Conservation (phyloP, 2,113 vertebrate genomes). For the Potamarius usumacintae region DNA sequence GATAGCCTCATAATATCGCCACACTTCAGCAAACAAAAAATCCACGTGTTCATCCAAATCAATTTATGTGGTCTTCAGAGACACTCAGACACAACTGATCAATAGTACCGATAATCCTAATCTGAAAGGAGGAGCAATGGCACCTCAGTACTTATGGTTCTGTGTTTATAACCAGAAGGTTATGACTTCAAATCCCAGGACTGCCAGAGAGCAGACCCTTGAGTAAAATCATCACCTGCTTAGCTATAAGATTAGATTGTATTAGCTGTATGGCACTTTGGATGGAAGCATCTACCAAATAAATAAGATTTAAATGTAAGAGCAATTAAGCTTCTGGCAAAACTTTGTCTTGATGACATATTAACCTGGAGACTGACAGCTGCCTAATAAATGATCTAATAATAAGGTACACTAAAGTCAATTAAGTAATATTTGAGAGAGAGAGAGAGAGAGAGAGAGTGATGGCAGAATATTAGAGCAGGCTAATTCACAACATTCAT, state of each 20-base stretch:
- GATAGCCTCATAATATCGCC: slow-evolving; percentile 49
- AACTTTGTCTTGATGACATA: neutral
- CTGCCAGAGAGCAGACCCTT: neutral
- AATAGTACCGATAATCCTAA: slow-evolving; percentile 60
- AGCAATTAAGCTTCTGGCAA: neutral
- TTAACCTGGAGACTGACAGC: neutral
- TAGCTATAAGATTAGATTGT: neutral
- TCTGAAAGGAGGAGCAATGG: slow-evolving; percentile 48
- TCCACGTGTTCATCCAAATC: slow-evolving; percentile 59
- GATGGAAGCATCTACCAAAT: neutral
- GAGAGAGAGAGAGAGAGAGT: neutral
- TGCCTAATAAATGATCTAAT: neutral
- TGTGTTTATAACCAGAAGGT: neutral
- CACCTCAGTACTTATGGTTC: slow-evolving; percentile 14
- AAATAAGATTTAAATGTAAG: neutral
- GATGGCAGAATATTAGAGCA: neutral
- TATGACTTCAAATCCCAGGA: neutral
- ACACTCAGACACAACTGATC: slow-evolving; percentile 56
- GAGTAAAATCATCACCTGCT: neutral
- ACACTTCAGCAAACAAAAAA: slow-evolving; percentile 58
- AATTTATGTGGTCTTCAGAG: slow-evolving; percentile 65
- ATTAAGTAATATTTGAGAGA: neutral
- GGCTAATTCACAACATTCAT: slow-evolving; percentile 30
- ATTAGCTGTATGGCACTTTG: neutral
- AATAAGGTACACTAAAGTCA: neutral